Evolutionary conservation across 1,140 invertebrate species (phyloP).

Genomic region (Dendrolimus kikuchii): DNA sequence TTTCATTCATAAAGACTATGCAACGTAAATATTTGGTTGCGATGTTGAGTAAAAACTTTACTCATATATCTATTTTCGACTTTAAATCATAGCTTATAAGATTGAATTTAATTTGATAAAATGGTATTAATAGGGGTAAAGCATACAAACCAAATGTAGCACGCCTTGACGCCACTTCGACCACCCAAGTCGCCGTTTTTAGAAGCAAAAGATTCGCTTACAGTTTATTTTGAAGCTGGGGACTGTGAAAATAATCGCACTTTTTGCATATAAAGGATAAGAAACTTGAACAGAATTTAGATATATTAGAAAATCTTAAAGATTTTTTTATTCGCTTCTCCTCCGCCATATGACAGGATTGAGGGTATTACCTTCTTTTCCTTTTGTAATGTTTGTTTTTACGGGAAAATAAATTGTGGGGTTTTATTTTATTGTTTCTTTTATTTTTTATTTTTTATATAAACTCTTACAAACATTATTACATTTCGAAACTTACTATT

Average conservation of each 20-base stretch:
- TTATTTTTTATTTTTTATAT: no score
- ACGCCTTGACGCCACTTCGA: conserved; percentile 33
- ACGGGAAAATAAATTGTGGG: no score
- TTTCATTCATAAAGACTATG: conserved; percentile 41
- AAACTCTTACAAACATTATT: no score
- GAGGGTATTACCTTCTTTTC: no score
- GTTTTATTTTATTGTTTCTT: no score
- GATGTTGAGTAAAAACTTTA: conserved; percentile 23
- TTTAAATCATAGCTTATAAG: conserved; percentile 4
- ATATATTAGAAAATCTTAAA: no score
- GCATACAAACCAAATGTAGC: conserved; percentile 28
- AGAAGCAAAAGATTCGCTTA: conserved; percentile 17
- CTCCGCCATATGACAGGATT: no score
- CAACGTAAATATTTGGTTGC: conserved; percentile 54
- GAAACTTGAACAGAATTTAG: no score
- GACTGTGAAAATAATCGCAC: conserved; percentile 22
- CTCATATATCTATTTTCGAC: conserved; percentile 7
- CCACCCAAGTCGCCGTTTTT: conserved; percentile 30
- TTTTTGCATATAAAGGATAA: conserved; percentile 7
- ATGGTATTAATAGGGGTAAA: conserved; percentile 22
- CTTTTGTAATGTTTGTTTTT: no score
- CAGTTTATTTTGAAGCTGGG: conserved; percentile 23
- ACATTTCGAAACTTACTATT: no score
- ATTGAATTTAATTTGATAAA: conserved; percentile 3
- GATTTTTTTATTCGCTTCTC: no score